Evolutionary conservation across 2,797 vertebrate species (phyloP).

Genomic region (Valencia hispanica): DNA sequence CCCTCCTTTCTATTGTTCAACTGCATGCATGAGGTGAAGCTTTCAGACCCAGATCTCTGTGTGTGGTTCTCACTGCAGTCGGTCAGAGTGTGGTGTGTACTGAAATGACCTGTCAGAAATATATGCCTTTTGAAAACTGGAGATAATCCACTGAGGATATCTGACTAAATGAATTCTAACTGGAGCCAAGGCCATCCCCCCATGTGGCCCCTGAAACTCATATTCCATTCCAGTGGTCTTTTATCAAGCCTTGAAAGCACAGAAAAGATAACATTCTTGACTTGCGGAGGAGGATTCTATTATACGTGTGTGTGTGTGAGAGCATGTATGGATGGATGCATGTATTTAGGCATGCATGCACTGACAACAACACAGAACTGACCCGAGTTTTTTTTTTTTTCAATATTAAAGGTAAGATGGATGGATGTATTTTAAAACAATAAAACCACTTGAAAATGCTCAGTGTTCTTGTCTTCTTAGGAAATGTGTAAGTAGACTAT

Average conservation of each 20-base stretch:
- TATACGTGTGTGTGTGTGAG: too few species aligned
- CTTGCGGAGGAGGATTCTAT: constrained; percentile 20
- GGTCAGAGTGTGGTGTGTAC: constrained; percentile 79
- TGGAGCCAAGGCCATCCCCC: constrained; percentile 71
- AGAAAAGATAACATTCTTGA: constrained; percentile 44
- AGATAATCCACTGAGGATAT: constrained; percentile 82
- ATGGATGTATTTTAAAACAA: too few species aligned
- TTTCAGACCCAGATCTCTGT: constrained; percentile 18
- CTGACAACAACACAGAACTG: too few species aligned
- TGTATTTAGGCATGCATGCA: too few species aligned
- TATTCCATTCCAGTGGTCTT: constrained; percentile 80
- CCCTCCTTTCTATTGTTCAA: too few species aligned
- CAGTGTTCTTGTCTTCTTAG: too few species aligned
- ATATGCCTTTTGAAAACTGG: constrained; percentile 75
- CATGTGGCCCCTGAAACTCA: constrained; percentile 71
- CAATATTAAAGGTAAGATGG: too few species aligned
- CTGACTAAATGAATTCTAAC: constrained; percentile 84
- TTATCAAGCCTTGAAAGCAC: constrained; percentile 68
- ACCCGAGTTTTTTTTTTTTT: too few species aligned
- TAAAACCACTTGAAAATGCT: too few species aligned
- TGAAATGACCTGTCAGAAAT: constrained; percentile 90
- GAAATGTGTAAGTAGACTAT: too few species aligned
- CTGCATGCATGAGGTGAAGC: background rate
- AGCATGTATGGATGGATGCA: too few species aligned
- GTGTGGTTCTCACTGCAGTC: constrained; percentile 52